Evolutionary conservation across 2,888 invertebrate genomes (phyloP).

Genomic region (Drosophila kanekoi): DNA sequence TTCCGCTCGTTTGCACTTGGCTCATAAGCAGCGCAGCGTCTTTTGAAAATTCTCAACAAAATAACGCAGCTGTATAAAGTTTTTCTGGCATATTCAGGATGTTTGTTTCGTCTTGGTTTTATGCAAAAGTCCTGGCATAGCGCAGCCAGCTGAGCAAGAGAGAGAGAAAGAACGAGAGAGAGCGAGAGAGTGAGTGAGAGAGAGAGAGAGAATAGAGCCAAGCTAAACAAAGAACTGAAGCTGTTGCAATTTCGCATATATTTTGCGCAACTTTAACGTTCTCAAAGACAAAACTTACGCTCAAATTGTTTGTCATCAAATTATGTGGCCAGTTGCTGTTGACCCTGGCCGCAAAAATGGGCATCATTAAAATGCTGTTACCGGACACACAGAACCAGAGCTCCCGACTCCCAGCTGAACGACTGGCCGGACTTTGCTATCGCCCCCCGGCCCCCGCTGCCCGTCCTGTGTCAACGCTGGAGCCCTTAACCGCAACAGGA

Average conservation of each 20-base stretch:
- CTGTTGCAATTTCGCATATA: constrained; percentile 20
- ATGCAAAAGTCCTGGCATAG: constrained; percentile 44
- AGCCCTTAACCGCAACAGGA: constrained; percentile 67
- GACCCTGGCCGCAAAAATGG: constrained; percentile 58
- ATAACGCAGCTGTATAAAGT: constrained; percentile 63
- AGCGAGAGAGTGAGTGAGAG: neutral
- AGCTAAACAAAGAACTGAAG: constrained; percentile 29
- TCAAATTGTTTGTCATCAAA: constrained; percentile 80
- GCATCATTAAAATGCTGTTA: constrained; percentile 81
- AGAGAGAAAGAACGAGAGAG: neutral
- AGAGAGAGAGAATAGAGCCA: neutral
- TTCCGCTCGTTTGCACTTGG: constrained; percentile 55
- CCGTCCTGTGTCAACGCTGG: constrained; percentile 36
- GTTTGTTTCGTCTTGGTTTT: constrained; percentile 46
- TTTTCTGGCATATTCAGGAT: constrained; percentile 69
- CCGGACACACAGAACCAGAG: constrained; percentile 39
- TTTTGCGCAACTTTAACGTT: constrained; percentile 54
- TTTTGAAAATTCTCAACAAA: constrained; percentile 56
- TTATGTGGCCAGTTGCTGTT: constrained; percentile 59
- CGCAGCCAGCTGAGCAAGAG: constrained; percentile 13
- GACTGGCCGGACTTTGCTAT: constrained; percentile 18
- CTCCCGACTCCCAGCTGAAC: constrained; percentile 37
- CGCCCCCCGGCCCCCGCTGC: neutral
- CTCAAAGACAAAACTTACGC: constrained; percentile 71
- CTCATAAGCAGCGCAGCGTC: constrained; percentile 26